Evolutionary conservation across 2,888 invertebrate species (phyloP).

Genomic region (Leptinotarsa peninsularis): DNA sequence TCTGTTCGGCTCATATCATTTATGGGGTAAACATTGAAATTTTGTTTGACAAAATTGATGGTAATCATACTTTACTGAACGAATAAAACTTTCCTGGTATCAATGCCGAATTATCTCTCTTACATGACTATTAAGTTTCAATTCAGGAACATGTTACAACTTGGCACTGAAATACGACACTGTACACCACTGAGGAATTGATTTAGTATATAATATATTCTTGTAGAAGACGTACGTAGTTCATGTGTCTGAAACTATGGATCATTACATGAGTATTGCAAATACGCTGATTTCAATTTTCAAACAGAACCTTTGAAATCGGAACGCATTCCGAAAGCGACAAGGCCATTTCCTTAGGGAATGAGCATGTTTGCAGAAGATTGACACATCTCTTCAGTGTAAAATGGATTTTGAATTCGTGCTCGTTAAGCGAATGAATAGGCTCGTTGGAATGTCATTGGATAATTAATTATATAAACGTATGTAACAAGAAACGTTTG

Average conservation of each 20-base stretch:
- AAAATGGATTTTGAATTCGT: background rate
- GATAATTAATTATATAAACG: background rate
- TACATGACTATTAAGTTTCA: too few relatives aligned
- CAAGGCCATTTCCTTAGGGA: background rate
- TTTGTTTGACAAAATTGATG: too few relatives aligned
- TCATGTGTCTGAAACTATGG: background rate
- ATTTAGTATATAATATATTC: background rate
- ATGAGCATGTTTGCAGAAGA: background rate
- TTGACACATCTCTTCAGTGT: background rate
- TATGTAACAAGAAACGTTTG: background rate
- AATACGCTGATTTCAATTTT: background rate
- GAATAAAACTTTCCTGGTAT: too few relatives aligned
- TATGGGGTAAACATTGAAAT: too few relatives aligned
- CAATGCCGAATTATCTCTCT: too few relatives aligned
- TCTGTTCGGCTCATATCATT: too few relatives aligned
- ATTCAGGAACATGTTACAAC: too few relatives aligned
- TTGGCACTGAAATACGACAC: too few relatives aligned
- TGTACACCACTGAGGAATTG: background rate
- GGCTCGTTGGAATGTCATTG: background rate
- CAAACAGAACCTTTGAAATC: constrained; percentile 3
- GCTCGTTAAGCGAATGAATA: background rate
- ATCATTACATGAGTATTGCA: background rate
- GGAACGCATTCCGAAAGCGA: background rate
- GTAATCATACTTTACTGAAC: too few relatives aligned
- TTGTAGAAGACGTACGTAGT: background rate